A percentile compares a stretch with the other conserved stretches of the same genome.
phyloP scores from a whole-genome alignment of 2,888 invertebrate genomes.

The Lycocerus yunnanus region DNA sequence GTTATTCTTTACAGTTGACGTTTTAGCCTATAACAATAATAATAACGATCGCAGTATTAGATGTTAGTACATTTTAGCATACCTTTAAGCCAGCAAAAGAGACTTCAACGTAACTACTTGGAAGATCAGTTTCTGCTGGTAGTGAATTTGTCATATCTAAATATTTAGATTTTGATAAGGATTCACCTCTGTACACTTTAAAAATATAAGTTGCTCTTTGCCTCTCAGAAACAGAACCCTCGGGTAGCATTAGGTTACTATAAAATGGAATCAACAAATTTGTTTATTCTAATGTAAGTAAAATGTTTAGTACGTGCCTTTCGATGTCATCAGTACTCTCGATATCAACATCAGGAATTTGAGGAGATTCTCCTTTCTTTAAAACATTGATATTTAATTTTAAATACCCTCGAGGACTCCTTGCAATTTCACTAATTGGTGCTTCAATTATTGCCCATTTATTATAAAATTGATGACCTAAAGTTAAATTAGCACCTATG shows the following conservation, averaged over 20 bases:
- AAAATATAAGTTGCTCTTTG: conserved; percentile 62
- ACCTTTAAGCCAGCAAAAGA: conserved; percentile 68
- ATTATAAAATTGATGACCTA: conserved; percentile 80
- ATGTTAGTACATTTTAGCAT: conserved; percentile 25
- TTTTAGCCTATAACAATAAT: conserved; percentile 58
- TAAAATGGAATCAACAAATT: neutral
- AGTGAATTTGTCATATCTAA: neutral
- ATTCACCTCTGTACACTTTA: conserved; percentile 60
- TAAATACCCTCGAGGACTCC: conserved; percentile 72
- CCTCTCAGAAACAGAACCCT: conserved; percentile 56
- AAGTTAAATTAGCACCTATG: conserved; percentile 19
- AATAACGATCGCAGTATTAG: neutral
- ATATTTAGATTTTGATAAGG: conserved; percentile 36
- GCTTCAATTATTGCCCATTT: conserved; percentile 83
- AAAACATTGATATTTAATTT: conserved; percentile 81
- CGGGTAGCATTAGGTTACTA: conserved; percentile 72
- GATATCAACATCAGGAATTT: conserved; percentile 58
- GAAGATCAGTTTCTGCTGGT: conserved; percentile 36
- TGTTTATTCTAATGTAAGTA: neutral
- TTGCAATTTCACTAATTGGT: conserved; percentile 58
- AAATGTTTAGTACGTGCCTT: conserved; percentile 57
- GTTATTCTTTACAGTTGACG: conserved; percentile 65
- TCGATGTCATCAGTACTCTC: conserved; percentile 73
- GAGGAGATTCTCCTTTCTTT: conserved; percentile 69
- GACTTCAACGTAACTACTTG: conserved; percentile 61